Conservation (phyloP, 2,888 invertebrate genomes). For the Diplolepis rosae region DNA sequence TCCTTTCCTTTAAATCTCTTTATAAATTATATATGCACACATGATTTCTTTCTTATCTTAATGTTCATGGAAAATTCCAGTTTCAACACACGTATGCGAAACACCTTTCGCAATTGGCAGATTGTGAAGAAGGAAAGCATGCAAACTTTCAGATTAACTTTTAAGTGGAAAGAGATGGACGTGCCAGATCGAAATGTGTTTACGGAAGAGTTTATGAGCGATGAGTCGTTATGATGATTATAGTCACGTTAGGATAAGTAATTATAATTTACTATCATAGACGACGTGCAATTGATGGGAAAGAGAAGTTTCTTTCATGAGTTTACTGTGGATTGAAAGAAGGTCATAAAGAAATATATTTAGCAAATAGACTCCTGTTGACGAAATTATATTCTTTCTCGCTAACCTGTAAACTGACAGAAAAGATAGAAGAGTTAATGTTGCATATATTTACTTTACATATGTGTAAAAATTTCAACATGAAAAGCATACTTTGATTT, state of each 20-base stretch:
- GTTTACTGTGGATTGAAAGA: neutral
- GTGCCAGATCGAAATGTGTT: neutral
- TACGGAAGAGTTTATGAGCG: neutral
- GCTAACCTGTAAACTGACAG: neutral
- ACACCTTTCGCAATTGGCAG: neutral
- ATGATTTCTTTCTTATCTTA: neutral
- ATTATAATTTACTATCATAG: neutral
- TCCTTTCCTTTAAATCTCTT: no score
- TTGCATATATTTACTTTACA: no score
- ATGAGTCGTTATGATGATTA: neutral
- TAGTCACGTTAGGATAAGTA: neutral
- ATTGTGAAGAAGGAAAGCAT: neutral
- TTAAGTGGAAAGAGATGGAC: neutral
- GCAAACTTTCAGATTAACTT: neutral
- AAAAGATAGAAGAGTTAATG: no score
- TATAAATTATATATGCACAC: neutral
- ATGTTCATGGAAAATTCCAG: neutral
- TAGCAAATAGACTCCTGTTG: neutral
- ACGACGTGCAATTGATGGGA: neutral
- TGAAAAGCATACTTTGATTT: no score
- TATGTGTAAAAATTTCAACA: no score
- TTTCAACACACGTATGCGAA: neutral
- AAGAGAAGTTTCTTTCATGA: neutral
- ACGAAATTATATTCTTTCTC: neutral
- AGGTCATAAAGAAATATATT: conserved; percentile 15